Evolutionary conservation across 1,140 invertebrate genomes (phyloP).

Genomic region (Choristoneura fumiferana): DNA sequence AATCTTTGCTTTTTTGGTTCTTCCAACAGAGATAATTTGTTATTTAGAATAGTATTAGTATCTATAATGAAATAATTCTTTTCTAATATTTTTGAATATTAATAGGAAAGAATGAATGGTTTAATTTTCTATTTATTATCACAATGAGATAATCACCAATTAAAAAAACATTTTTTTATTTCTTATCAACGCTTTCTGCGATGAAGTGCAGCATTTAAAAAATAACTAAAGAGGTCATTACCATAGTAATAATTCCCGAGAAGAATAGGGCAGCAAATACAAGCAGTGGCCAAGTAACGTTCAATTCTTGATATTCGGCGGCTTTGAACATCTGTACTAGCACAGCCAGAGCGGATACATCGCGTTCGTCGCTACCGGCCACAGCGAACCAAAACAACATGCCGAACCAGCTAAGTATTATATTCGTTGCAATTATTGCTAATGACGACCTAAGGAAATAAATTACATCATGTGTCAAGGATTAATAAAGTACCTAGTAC

Average conservation of each 20-base stretch:
- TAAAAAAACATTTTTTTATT: too few species aligned
- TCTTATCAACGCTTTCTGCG: too few species aligned
- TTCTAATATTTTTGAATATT: too few species aligned
- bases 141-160: too few species aligned
- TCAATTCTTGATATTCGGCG: conserved; percentile 31
- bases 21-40: too few species aligned
- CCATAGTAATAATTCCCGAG: conserved; percentile 58
- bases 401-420: conserved; percentile 45
- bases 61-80: too few species aligned
- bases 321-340: conserved; percentile 40
- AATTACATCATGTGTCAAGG: too few species aligned
- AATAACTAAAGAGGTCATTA: conserved; percentile 25
- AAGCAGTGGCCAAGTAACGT: conserved; percentile 42
- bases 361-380: conserved; percentile 26
- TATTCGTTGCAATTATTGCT: conserved; percentile 35
- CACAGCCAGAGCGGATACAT: conserved; percentile 38
- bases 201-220: neutral
- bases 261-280: conserved; percentile 43
- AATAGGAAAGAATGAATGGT: too few species aligned
- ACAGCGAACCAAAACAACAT: conserved; percentile 54
- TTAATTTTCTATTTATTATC: too few species aligned
- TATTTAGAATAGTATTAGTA: too few species aligned
- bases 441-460: conserved; percentile 43
- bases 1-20: too few species aligned
- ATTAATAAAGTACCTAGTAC: too few species aligned